These are phyloP conservation scores for Stercorarius parasiticus DNA, from an alignment of 2,113 vertebrate genomes.

Conservation along the genomic window DNA sequence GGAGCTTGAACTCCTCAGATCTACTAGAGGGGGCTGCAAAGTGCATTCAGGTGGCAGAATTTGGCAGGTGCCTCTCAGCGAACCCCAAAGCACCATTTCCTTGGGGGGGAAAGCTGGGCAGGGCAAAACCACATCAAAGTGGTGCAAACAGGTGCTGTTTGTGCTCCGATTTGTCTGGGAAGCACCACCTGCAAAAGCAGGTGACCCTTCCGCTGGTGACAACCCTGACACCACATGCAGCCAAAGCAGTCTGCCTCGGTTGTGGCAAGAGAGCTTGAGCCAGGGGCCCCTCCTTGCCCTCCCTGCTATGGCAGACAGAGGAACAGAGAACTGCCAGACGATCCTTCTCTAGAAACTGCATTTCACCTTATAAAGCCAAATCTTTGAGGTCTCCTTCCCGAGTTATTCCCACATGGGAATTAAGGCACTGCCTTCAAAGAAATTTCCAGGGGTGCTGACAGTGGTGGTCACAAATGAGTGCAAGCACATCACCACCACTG, in stretches of 20 bases:
- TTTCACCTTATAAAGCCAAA: background rate
- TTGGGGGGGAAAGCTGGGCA: background rate
- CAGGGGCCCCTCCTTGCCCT: background rate
- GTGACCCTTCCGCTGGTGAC: background rate
- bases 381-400: background rate
- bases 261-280: background rate
- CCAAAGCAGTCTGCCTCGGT: accelerated
- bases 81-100: background rate
- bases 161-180: too few relatives aligned
- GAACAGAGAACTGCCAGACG: background rate
- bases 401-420: background rate
- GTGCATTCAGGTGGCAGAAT: background rate
- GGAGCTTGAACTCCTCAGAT: background rate
- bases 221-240: background rate
- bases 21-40: background rate
- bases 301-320: background rate
- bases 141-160: background rate
- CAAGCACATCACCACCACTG: background rate
- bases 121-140: background rate
- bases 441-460: background rate
- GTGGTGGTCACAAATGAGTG: background rate
- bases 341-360: background rate
- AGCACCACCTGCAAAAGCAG: background rate
- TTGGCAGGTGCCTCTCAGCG: background rate
- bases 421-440: background rate